These are phyloP conservation scores for Mobula hypostoma DNA, from an alignment of 2,113 vertebrate genomes.

Conservation along the genomic window DNA sequence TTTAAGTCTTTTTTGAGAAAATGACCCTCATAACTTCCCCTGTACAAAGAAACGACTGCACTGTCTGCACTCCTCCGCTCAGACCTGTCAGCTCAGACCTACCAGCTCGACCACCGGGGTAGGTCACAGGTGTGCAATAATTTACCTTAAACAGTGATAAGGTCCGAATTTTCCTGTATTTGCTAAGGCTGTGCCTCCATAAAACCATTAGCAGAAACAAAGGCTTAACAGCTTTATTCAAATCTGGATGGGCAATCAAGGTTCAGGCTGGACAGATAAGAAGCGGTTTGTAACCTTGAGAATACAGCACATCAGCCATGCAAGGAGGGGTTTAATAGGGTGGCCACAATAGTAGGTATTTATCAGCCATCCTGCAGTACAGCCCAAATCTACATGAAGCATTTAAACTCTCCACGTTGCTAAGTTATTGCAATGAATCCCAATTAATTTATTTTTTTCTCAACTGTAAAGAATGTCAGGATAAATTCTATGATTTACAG, in stretches of 20 bases:
- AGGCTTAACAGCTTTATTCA: constrained; percentile 17
- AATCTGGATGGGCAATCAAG: constrained; percentile 9
- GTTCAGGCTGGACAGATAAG: not conserved
- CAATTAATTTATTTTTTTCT: not conserved
- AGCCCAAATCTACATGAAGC: not conserved
- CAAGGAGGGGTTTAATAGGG: constrained; percentile 12
- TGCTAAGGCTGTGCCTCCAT: constrained; percentile 12
- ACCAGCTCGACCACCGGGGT: not conserved
- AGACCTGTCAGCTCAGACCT: not conserved
- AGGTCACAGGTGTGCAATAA: constrained; percentile 31
- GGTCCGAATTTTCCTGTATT: constrained; percentile 10
- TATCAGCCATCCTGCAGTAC: not conserved
- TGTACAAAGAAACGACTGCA: not conserved
- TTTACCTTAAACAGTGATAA: constrained; percentile 23
- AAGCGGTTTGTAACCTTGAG: constrained; percentile 22
- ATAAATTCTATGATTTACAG: not conserved
- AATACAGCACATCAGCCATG: not conserved
- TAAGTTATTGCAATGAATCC: not conserved
- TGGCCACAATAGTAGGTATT: constrained; percentile 13
- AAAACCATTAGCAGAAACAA: constrained; percentile 36
- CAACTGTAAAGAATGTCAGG: not conserved
- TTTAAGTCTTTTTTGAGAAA: not conserved
- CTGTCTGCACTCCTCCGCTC: too few relatives aligned
- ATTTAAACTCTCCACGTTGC: not conserved
- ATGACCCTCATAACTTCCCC: not conserved